These are phyloP conservation scores for Eurystomus glaucurus DNA, from an alignment of 2,797 vertebrate species.

Conservation along the genomic window DNA sequence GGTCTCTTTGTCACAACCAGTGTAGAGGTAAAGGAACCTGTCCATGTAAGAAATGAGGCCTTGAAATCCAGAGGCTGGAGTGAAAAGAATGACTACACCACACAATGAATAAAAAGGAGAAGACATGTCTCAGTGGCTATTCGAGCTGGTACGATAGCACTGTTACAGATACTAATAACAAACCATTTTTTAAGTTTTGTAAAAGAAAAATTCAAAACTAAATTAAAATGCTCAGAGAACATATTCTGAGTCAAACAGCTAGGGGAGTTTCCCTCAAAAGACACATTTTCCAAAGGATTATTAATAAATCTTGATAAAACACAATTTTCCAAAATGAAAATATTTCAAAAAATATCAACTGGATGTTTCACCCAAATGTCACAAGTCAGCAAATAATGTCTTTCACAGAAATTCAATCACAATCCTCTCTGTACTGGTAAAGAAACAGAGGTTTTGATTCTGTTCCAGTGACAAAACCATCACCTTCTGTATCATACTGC, in stretches of 20 bases:
- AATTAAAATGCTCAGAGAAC: not conserved
- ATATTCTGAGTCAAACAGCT: not conserved
- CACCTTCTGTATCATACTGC: not conserved
- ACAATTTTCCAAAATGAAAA: not conserved
- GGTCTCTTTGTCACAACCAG: not conserved
- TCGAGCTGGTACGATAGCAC: not conserved
- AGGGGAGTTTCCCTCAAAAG: rapidly evolving
- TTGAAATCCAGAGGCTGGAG: not conserved
- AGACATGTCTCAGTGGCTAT: not conserved
- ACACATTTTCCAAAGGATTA: not conserved
- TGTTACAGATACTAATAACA: not conserved
- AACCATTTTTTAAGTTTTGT: rapidly evolving
- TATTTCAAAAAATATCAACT: not conserved
- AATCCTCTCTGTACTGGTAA: not conserved
- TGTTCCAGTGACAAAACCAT: not conserved
- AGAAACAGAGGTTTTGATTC: not conserved
- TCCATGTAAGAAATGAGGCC: not conserved
- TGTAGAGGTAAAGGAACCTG: not conserved
- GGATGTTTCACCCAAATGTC: not conserved
- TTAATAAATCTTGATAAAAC: not conserved
- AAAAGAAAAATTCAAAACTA: not conserved
- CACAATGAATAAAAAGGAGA: not conserved
- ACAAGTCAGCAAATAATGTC: not conserved
- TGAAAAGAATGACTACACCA: not conserved
- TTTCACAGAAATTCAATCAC: not conserved